Percentiles rank a stretch among this genome's conserved stretches.
These are phyloP conservation scores for Drepana falcataria DNA, from an alignment of 2,888 invertebrate species.

Conservation along the genomic window DNA sequence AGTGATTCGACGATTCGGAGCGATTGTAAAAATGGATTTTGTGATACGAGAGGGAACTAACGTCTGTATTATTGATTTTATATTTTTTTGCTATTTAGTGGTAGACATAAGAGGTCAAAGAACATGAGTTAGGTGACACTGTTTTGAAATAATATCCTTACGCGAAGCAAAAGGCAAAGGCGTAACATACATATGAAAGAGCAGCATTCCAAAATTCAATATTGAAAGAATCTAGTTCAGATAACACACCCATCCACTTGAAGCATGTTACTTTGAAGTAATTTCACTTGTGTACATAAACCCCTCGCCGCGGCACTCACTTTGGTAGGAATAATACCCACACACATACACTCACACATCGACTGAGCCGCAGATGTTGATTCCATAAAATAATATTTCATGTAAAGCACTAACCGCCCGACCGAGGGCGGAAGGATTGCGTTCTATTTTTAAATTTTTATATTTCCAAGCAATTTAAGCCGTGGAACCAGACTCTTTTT, in stretches of 20 bases:
- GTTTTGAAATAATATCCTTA: not conserved
- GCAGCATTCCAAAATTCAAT: slow-evolving; percentile 34
- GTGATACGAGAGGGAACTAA: slow-evolving; percentile 51
- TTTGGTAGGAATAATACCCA: slow-evolving; percentile 35
- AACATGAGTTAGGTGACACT: not conserved
- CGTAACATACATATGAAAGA: slow-evolving; percentile 24
- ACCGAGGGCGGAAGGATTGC: slow-evolving; percentile 77
- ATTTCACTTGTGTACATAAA: slow-evolving; percentile 72
- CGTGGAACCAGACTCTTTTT: slow-evolving; percentile 40
- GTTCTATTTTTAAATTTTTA: slow-evolving; percentile 75
- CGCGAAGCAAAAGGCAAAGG: slow-evolving; percentile 5
- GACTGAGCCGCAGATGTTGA: slow-evolving; percentile 69
- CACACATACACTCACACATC: slow-evolving; percentile 52
- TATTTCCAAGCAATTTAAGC: slow-evolving; percentile 68
- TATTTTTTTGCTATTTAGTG: not conserved
- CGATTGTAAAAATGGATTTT: slow-evolving; percentile 60
- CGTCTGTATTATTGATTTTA: slow-evolving; percentile 16
- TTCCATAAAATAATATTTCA: slow-evolving; percentile 79
- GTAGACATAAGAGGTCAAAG: too few relatives aligned
- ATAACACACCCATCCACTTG: slow-evolving; percentile 69
- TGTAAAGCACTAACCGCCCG: slow-evolving; percentile 74
- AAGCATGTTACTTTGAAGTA: slow-evolving; percentile 68
- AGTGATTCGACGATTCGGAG: slow-evolving; percentile 71
- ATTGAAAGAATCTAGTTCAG: slow-evolving; percentile 48
- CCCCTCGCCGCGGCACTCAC: slow-evolving; percentile 44